Evolutionary conservation across 2,797 vertebrate species (phyloP), one percentile per base, ranked within the genome.

Genomic region (Lateolabrax maculatus): DNA sequence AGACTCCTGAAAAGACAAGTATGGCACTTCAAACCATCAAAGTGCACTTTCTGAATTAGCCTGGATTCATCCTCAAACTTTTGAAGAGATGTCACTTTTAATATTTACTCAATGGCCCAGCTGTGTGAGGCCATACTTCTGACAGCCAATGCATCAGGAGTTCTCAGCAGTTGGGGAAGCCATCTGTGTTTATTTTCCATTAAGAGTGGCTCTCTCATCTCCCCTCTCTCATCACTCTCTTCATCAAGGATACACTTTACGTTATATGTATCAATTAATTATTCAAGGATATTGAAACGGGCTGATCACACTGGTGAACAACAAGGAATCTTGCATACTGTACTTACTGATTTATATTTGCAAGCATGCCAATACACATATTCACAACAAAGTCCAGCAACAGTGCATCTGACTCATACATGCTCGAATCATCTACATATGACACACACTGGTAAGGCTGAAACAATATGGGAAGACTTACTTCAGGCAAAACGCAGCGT

Each of bases 141-240:
- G 81, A 86, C 75, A 83, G 78, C 36, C 46, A 18, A 71, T 80
- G 61, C 81, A 76, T 90, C 77, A 77, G 75, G 75, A 86, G 66
- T 60, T 76, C 79, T 83, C 89, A 83, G 87, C 86, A 84, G 87
- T 78, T 4, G 36, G 48, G 43, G 77, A 89, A 78, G 75, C 69
- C 87, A 83, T 88, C 83, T 90, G 84, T 92, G 90, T 92, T 92
- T 93, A 87, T 89, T 89, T 90, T 93, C 85, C 89, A 92, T 93
- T 91, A 90, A 64, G 75, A 53, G 44, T 27, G 70, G 5, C 58
- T 75, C 87, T 68, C 84, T 84, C 79, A 71, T 80, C 80, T 77
- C 62, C 29, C 44, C 34, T 44, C 72, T 71, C 75, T 77, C 56
- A 58, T 80, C 82, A 69, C 55, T 66, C 57, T 70, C 79, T 61